phyloP scores from a whole-genome alignment of 2,797 vertebrate genomes.

The Sarcophilus harrisii region DNA sequence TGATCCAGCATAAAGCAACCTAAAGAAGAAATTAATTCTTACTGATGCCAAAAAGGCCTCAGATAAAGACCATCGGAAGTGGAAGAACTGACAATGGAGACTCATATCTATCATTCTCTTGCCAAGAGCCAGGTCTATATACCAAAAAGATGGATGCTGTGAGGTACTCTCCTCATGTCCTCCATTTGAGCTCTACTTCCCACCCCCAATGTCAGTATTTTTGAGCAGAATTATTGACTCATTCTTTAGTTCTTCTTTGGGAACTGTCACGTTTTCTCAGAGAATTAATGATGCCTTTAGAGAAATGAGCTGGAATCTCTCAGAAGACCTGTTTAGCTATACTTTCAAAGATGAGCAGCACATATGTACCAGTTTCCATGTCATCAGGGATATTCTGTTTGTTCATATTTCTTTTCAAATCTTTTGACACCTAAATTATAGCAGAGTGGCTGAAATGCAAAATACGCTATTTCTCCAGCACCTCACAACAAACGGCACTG shows the following conservation, averaged over 20 bases:
- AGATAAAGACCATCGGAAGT: not conserved
- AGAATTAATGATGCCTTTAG: constrained; percentile 37
- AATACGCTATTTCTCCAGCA: not conserved
- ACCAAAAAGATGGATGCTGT: not conserved
- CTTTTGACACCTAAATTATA: constrained; percentile 10
- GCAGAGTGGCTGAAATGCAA: not conserved
- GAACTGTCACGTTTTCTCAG: constrained; percentile 26
- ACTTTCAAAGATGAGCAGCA: not conserved
- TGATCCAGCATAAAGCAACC: constrained; percentile 72
- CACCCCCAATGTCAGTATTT: not conserved
- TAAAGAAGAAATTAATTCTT: constrained; percentile 58
- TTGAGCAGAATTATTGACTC: constrained; percentile 14
- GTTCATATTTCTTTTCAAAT: constrained; percentile 10
- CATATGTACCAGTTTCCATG: not conserved
- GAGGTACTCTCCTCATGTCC: not conserved
- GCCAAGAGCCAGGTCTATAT: not conserved
- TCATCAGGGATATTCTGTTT: not conserved
- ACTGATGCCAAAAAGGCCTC: not conserved
- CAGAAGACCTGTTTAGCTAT: not conserved
- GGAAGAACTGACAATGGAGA: not conserved
- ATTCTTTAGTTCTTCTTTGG: not conserved
- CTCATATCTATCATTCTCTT: constrained; percentile 10
- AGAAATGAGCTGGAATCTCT: constrained; percentile 53
- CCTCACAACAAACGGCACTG: not conserved
- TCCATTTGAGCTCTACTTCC: not conserved